Evolutionary conservation across 2,888 invertebrate species (phyloP), one percentile per base, ranked within the genome.

Genomic region (Conchocele bisecta): DNA sequence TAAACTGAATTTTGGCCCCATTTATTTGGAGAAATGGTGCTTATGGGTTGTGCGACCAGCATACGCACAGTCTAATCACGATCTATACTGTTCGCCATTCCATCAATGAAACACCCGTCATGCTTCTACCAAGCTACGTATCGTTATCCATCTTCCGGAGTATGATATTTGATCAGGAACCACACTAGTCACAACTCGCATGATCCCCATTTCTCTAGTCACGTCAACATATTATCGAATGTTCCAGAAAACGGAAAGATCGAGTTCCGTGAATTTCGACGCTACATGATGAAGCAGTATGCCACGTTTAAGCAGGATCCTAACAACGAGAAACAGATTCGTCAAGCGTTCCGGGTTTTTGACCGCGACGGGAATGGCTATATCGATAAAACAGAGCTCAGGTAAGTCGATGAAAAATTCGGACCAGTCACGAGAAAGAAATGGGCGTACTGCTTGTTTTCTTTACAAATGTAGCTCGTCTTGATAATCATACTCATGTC

Each of bases 321-420:
- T 1, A 65, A 75, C 31, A 39, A 31, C 3, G 39, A 60, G 5
- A 60, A 68, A 26, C 67, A 75, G 33, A 75, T 75, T 13, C 41
- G 68, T 5, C 75, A 75, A 33, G 75, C 75, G 3, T 75, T 75
- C 46, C 42, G 60, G 42, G 33, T 75, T 20, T 75, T 75, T 50
- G 75, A 75, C 37, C 41, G 65, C 37, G 75, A 75, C 35, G 68
- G 71, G 3, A 72, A 71, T 44, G 75, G 75, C n/a, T 71, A 46
- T 56, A 75, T 75, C 22, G 75, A 75, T n/a, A 75, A 68, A 31
- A 50, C 60, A 13, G 75, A 75, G 58, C 35, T 75, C 15, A 64
- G 68, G 75, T 75, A 75, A 44, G 51, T 0, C 7, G 15, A 31
- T 11, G 9, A 4, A 4, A 6, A 4, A 22, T 20, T 5, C 17